Evolutionary conservation across 2,113 vertebrate genomes (phyloP).

Genomic region (Lutjanus erythropterus): DNA sequence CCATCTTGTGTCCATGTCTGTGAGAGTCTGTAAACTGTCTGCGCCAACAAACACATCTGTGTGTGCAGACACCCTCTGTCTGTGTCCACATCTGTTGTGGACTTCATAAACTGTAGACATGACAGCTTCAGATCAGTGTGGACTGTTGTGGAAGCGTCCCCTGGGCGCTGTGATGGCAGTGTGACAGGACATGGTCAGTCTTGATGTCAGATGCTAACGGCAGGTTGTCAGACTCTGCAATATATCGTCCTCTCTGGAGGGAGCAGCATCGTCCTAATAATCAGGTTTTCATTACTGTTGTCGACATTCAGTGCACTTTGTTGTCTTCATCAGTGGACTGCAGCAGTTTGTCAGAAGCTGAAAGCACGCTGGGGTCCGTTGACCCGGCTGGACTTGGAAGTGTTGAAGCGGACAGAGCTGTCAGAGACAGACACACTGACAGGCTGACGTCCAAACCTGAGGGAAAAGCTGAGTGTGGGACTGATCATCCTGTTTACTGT

Average conservation of each 20-base stretch:
- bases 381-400: slow-evolving; percentile 1
- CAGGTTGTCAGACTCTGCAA: not conserved
- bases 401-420: not conserved
- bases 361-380: not conserved
- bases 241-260: not conserved
- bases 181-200: not conserved
- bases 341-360: not conserved
- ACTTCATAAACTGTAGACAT: not conserved
- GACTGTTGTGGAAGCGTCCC: not conserved
- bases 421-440: not conserved
- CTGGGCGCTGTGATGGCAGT: not conserved
- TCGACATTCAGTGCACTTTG: not conserved
- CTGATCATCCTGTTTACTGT: not conserved
- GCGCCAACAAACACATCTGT: not conserved
- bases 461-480: not conserved
- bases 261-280: not conserved
- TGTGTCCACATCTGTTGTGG: not conserved
- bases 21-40: not conserved
- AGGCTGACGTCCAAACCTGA: not conserved
- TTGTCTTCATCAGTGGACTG: not conserved
- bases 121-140: not conserved
- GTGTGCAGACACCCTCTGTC: not conserved
- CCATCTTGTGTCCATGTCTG: not conserved
- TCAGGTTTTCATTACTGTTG: not conserved
- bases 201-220: not conserved